Evolutionary conservation across 2,888 invertebrate genomes (phyloP).

Genomic region (Argynnis bischoffii): DNA sequence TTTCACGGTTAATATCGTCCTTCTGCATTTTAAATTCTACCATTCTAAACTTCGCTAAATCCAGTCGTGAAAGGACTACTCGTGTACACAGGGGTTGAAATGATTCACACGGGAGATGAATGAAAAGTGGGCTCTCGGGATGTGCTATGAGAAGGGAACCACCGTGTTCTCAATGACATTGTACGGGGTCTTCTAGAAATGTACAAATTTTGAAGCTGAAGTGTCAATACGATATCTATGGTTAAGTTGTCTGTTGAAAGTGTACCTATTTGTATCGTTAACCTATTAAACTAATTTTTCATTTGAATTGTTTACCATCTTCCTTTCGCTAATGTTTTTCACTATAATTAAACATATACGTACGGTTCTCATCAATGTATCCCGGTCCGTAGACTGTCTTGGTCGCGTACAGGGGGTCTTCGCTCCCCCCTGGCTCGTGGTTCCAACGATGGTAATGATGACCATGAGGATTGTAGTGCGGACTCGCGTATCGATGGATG

Average conservation of each 20-base stretch:
- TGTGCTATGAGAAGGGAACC: slow-evolving; percentile 41
- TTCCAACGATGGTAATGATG: slow-evolving; percentile 78
- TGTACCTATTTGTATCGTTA: slow-evolving; percentile 52
- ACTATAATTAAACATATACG: slow-evolving; percentile 67
- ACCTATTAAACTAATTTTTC: slow-evolving; percentile 55
- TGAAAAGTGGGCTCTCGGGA: slow-evolving; percentile 39
- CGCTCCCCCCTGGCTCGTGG: slow-evolving; percentile 78
- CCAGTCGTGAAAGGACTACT: slow-evolving; percentile 37
- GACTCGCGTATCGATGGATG: slow-evolving; percentile 77
- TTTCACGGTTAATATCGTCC: slow-evolving; percentile 43
- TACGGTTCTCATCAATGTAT: slow-evolving; percentile 82
- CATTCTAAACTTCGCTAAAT: slow-evolving; percentile 32
- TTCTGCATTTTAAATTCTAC: slow-evolving; percentile 33
- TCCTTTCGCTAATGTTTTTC: slow-evolving; percentile 39
- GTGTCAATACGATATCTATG: slow-evolving; percentile 81
- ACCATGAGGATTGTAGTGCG: slow-evolving; percentile 78
- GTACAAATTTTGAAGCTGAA: slow-evolving; percentile 66
- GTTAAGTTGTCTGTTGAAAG: slow-evolving; percentile 65
- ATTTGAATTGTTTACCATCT: slow-evolving; percentile 7
- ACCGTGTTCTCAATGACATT: slow-evolving; percentile 43
- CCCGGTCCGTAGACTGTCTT: slow-evolving; percentile 81
- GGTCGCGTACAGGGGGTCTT: slow-evolving; percentile 78
- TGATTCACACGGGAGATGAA: slow-evolving; percentile 40
- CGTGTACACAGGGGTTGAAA: slow-evolving; percentile 36
- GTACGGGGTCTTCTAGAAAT: slow-evolving; percentile 51